A percentile compares a stretch with the other conserved stretches of the same genome.
Evolutionary conservation across 2,797 vertebrate genomes (phyloP).

Genomic region (Brachyalestes nurse): DNA sequence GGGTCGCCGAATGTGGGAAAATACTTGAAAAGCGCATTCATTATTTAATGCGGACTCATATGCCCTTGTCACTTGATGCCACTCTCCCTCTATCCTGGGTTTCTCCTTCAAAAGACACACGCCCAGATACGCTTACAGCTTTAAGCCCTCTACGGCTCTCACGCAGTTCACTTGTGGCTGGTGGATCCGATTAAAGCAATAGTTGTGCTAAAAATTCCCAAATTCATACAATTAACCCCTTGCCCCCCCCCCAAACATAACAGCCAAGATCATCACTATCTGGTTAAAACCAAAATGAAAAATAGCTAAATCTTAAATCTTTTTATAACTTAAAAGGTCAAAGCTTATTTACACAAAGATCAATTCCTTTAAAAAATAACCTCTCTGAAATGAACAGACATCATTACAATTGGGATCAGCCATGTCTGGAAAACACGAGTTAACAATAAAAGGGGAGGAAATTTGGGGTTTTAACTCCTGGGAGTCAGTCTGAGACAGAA

Average conservation of each 20-base stretch:
- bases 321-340: conserved; percentile 16
- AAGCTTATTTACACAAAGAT: conserved; percentile 6
- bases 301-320: not conserved
- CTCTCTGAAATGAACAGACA: conserved; percentile 3
- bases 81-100: not conserved
- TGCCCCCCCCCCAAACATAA: not conserved
- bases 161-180: not conserved
- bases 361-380: conserved; percentile 11
- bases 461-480: not conserved
- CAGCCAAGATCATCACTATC: not conserved
- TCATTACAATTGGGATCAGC: not conserved
- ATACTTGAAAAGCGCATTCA: conserved; percentile 11
- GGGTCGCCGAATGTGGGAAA: not conserved
- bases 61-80: conserved; percentile 1
- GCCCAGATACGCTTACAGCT: not conserved
- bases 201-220: not conserved
- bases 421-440: not conserved
- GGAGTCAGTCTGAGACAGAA: not conserved
- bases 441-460: not conserved
- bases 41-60: conserved; percentile 29
- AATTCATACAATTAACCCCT: no score
- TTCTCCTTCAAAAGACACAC: not conserved
- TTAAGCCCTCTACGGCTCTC: not conserved
- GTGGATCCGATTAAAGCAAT: not conserved
- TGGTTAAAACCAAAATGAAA: not conserved